Evolutionary conservation across 2,888 invertebrate species (phyloP).

Genomic region (Hirtodrosophila trivittata): DNA sequence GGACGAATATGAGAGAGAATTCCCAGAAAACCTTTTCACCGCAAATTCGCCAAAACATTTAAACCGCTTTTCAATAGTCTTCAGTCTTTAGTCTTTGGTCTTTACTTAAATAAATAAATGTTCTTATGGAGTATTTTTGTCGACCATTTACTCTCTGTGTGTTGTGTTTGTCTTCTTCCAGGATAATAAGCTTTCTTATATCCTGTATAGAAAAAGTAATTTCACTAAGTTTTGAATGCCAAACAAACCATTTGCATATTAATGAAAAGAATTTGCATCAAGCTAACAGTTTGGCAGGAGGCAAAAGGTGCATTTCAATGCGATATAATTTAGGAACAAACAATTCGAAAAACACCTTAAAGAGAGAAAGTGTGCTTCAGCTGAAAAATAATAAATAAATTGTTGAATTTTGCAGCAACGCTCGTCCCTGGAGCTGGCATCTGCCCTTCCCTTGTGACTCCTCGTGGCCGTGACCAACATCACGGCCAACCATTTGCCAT

Average conservation of each 20-base stretch:
- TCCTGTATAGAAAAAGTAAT: too few relatives aligned
- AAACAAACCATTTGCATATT: background rate
- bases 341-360: slow-evolving; percentile 10
- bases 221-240: too few relatives aligned
- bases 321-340: background rate
- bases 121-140: too few relatives aligned
- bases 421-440: slow-evolving; percentile 11
- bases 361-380: slow-evolving; percentile 41
- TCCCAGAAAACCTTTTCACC: slow-evolving; percentile 10
- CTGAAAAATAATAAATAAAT: slow-evolving; percentile 57
- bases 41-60: slow-evolving; percentile 17
- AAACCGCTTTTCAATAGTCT: too few relatives aligned
- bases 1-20: background rate
- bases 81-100: too few relatives aligned
- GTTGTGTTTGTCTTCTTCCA: too few relatives aligned
- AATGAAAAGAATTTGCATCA: background rate
- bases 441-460: background rate
- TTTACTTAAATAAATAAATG: too few relatives aligned
- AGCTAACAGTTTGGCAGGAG: too few relatives aligned
- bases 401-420: slow-evolving; percentile 51
- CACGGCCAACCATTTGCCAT: background rate
- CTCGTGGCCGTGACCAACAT: slow-evolving; percentile 2
- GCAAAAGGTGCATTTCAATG: too few relatives aligned
- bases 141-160: too few relatives aligned
- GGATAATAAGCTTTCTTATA: too few relatives aligned